Evolutionary conservation across 2,888 invertebrate genomes (phyloP).

Genomic region (Catocala fraxini): DNA sequence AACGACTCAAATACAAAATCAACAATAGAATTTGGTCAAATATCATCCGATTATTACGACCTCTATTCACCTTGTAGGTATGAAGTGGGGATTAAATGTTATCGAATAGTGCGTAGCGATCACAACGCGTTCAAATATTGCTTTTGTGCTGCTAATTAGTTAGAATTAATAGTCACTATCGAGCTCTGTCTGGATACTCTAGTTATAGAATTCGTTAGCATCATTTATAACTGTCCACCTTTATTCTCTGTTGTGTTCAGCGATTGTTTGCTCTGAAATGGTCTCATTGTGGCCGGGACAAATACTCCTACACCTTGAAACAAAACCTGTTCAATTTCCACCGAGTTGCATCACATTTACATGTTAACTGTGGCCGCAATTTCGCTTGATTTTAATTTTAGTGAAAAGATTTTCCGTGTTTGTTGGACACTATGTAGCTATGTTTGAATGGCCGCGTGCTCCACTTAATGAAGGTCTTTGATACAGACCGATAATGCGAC

Average conservation of each 20-base stretch:
- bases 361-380: conserved; percentile 22
- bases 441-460: conserved; percentile 13
- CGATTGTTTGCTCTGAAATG: conserved; percentile 30
- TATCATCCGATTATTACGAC: too few relatives aligned
- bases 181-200: not conserved
- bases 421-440: conserved; percentile 10
- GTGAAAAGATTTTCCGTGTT: conserved; percentile 19
- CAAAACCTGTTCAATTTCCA: conserved; percentile 35
- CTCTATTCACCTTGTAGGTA: not conserved
- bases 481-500: conserved; percentile 12
- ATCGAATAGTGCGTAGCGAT: not conserved
- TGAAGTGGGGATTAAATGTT: not conserved
- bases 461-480: conserved; percentile 12
- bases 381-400: conserved; percentile 37
- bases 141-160: conserved; percentile 8
- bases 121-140: not conserved
- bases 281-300: conserved; percentile 25
- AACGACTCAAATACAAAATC: too few relatives aligned
- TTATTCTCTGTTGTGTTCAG: conserved; percentile 15
- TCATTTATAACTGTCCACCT: conserved; percentile 26
- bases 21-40: too few relatives aligned
- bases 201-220: conserved; percentile 14
- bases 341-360: conserved; percentile 32
- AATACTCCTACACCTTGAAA: conserved; percentile 30
- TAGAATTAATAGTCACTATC: conserved; percentile 7